Evolutionary conservation across 2,797 vertebrate species (phyloP), one percentile per base, ranked within the genome.

Genomic region (Betta splendens): DNA sequence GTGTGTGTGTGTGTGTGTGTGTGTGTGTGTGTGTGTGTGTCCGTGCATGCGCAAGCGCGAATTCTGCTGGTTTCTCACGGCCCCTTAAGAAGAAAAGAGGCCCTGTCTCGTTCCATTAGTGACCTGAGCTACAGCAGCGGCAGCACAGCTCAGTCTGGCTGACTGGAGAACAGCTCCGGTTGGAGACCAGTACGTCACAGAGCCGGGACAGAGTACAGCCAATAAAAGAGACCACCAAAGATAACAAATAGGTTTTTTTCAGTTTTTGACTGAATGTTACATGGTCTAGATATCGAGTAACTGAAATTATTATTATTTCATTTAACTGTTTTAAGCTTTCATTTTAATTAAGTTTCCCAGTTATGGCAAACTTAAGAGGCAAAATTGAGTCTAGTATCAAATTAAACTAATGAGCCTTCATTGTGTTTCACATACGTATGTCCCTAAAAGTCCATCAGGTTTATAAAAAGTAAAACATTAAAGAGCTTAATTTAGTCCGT

Each of bases 101-200:
- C 81, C 77, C 86, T 86, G 86, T 90, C 84, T 81, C 5, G 49
- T 66, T 78, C 68, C 70, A 83, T 86, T 83, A 85, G 81, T 72
- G 85, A 82, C 80, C 78, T 48, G 69, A 78, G 65, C 47, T 20
- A 39, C 51, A 51, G 42, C 51, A 51, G 64, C 38, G 46, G 55
- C 65, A 69, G 38, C 63, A 69, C 17, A 12, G 13, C 61, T 71
- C 64, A 15, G 38, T 43, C 61, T 15, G 15, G 61, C 50, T 46
- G 61, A 79, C 64, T 72, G 55, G 64, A 79, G 61, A 63, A 75
- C 32, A 72, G 37, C 13, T 6, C 69, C 38, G 66, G 50, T 66
- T 42, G 69, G 74, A 65, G 58, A 49, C 44, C 22, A 55, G 37
- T 8, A 25, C 62, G 60, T 42, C 35, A 40, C 48, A 26, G 13